These are phyloP conservation scores for Todus mexicanus DNA, from an alignment of 2,797 vertebrate species.

Conservation along the genomic window DNA sequence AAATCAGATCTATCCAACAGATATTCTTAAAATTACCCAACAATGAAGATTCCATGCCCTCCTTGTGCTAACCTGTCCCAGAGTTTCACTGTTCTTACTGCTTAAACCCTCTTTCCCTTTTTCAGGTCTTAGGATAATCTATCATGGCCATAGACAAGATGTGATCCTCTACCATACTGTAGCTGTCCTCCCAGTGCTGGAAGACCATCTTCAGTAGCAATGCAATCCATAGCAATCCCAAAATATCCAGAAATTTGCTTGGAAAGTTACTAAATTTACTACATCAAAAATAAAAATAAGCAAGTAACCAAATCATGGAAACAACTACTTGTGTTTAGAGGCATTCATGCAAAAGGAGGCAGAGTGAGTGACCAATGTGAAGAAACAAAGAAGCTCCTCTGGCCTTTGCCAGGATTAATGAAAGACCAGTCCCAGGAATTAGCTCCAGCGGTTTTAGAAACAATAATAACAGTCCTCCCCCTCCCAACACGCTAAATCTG, in stretches of 20 bases:
- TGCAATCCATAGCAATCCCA: neutral
- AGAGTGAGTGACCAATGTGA: neutral
- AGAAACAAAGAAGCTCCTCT: slow-evolving; percentile 35
- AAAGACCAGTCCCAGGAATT: slow-evolving; percentile 17
- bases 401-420: neutral
- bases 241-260: neutral
- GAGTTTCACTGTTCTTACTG: neutral
- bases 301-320: neutral
- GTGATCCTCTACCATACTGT: neutral
- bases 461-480: slow-evolving; percentile 15
- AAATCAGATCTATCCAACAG: neutral
- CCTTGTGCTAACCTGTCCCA: neutral
- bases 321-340: neutral
- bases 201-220: neutral
- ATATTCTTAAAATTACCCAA: neutral
- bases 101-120: neutral
- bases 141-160: neutral
- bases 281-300: neutral
- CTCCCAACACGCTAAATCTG: neutral
- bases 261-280: neutral
- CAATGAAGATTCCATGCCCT: neutral
- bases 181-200: neutral
- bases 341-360: neutral
- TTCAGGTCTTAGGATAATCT: neutral
- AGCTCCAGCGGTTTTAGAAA: slow-evolving; percentile 38